Conservation (phyloP, 1,140 invertebrate genomes). For the Zaprionus inermis region DNA sequence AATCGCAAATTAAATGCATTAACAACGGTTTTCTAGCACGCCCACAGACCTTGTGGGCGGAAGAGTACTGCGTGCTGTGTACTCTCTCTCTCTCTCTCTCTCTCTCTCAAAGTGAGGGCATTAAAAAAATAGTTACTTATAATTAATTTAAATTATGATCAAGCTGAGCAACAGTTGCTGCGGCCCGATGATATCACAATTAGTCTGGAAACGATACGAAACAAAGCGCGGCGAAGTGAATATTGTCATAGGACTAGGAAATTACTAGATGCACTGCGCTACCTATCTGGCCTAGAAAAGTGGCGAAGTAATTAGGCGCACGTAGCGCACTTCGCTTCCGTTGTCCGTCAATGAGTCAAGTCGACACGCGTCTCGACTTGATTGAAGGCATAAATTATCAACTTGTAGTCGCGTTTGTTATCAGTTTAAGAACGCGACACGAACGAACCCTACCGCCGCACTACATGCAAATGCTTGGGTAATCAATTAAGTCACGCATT, state of each 20-base stretch:
- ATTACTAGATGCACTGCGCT: slow-evolving; percentile 10
- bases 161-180: slow-evolving; percentile 43
- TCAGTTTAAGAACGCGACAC: slow-evolving; percentile 10
- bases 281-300: slow-evolving; percentile 34
- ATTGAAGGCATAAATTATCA: slow-evolving; percentile 33
- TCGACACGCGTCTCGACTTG: slow-evolving; percentile 27
- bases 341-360: slow-evolving; percentile 34
- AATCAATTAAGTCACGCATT: slow-evolving; percentile 35
- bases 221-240: slow-evolving; percentile 15
- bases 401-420: slow-evolving; percentile 18
- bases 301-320: slow-evolving; percentile 40
- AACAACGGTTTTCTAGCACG: slow-evolving; percentile 40
- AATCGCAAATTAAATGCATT: slow-evolving; percentile 52
- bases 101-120: slow-evolving; percentile 7
- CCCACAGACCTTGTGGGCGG: slow-evolving; percentile 45
- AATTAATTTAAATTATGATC: slow-evolving; percentile 73
- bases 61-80: too few species aligned
- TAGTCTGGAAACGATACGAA: slow-evolving; percentile 39
- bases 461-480: too few species aligned
- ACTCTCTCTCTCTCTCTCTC: too few species aligned
- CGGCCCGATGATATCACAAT: slow-evolving; percentile 70
- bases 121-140: slow-evolving; percentile 46
- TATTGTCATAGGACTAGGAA: slow-evolving; percentile 39
- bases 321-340: neutral
- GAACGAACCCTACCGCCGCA: too few species aligned